Percentiles rank a stretch among this genome's conserved stretches.
Conservation (phyloP, 2,888 invertebrate species). For the Lepidochrysops patricia region DNA sequence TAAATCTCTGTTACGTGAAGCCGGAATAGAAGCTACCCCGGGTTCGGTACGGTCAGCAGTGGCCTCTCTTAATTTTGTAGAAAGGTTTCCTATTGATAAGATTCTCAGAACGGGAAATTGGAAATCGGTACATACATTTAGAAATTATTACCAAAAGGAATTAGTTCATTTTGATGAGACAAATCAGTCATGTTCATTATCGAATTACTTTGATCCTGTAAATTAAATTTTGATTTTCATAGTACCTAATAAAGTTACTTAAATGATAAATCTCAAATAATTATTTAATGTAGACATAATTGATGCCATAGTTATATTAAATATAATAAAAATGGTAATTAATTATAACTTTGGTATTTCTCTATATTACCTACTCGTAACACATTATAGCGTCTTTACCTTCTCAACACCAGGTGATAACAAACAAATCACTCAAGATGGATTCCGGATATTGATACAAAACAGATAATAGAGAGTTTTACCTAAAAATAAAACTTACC, state of each 20-base stretch:
- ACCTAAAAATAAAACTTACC: too few species aligned
- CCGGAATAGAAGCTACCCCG: too few species aligned
- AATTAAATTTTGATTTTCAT: too few species aligned
- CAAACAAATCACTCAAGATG: conserved; percentile 22
- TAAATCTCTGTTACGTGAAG: too few species aligned
- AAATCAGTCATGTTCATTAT: conserved; percentile 8
- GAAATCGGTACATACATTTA: conserved; percentile 17
- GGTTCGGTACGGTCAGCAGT: conserved; percentile 21
- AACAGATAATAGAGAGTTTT: conserved; percentile 22
- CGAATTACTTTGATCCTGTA: conserved; percentile 14
- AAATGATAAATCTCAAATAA: too few species aligned
- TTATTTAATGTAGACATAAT: conserved; percentile 4
- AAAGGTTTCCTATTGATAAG: conserved; percentile 19
- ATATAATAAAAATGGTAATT: too few species aligned
- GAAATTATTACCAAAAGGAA: conserved; percentile 29
- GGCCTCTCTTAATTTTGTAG: conserved; percentile 19
- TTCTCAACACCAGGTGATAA: conserved; percentile 18
- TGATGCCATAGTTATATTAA: conserved; percentile 4
- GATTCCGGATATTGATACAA: conserved; percentile 19
- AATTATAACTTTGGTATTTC: too few species aligned
- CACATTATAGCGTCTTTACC: conserved; percentile 16
- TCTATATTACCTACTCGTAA: too few species aligned
- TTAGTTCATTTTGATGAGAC: neutral
- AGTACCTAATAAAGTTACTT: too few species aligned
- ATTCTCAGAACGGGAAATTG: conserved; percentile 18